Evolutionary conservation across 2,113 vertebrate species (phyloP), one percentile per base, ranked within the genome.

Genomic region (Tupaia chinensis): DNA sequence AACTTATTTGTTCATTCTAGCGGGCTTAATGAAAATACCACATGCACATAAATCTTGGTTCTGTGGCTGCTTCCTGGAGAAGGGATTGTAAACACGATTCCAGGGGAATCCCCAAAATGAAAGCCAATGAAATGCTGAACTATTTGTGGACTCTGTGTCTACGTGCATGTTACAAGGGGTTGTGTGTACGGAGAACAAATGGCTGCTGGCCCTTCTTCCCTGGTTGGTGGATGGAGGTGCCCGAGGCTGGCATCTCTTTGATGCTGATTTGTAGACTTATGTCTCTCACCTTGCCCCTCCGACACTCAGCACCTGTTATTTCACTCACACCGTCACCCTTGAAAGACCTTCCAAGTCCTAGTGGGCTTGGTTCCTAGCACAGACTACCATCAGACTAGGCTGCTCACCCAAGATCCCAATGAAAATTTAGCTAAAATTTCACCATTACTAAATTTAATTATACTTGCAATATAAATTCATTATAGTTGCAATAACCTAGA

Each of bases 401-500:
- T 87, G 4, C 56, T 92, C 73, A 92, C 1, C 32, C 34, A 83
- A 22, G 11, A 84, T 88, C 34, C 27, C 44, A 61, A 54, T 22
- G 22, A 86, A 53, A 32, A 89, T 27, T 90, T 90, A 81, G 14
- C 23, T 61, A 63, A 92, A 93, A 90, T 6, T 77, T 93, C 58
- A n/a, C 13, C 58, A 87, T 72, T 58, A 16, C 56, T 63, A 73
- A 83, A 61, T 82, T 74, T 44, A 87, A 84, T 56, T 89, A 63
- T 19, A 44, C 44, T 93, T 97, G 70, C 22, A 81, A 17, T 74
- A 29, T 86, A 85, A 78, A 89, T 79, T 81, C 13, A 58, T 61
- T 72, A 15, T 54, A 73, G 34, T 53, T 79, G 23, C 60, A 79
- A 29, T 34, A 81, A 83, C 8, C 19, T 61, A 53, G 22, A 94